Percentiles rank a stretch among this genome's conserved stretches.
Conservation (phyloP, 1,140 invertebrate genomes). For the Macrotrachela quadricornifera region DNA sequence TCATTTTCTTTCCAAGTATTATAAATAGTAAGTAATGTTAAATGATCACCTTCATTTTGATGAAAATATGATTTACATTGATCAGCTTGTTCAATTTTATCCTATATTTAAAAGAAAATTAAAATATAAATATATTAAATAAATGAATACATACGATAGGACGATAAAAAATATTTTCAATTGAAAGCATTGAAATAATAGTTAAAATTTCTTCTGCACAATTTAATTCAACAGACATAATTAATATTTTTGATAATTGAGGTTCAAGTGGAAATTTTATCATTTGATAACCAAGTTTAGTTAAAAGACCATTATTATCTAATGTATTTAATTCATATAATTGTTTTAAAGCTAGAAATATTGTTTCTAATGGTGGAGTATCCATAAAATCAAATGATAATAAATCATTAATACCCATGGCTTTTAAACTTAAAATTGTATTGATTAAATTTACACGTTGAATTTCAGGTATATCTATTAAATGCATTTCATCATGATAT, state of each 20-base stretch:
- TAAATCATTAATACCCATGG: constrained; percentile 62
- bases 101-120: constrained; percentile 39
- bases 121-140: no score
- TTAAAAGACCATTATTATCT: constrained; percentile 87
- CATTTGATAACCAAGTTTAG: constrained; percentile 86
- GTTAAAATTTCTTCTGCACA: constrained; percentile 90
- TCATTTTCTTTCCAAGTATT: constrained; percentile 80
- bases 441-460: constrained; percentile 27
- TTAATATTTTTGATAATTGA: constrained; percentile 93
- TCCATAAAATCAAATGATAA: constrained; percentile 97
- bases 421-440: constrained; percentile 28
- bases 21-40: constrained; percentile 83
- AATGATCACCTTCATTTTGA: constrained; percentile 69
- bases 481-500: constrained; percentile 88
- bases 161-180: constrained; percentile 91
- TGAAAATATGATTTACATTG: constrained; percentile 54
- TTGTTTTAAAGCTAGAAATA: constrained; percentile 80
- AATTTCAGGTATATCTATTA: constrained; percentile 77
- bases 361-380: constrained; percentile 84
- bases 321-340: constrained; percentile 89
- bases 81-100: constrained; percentile 88
- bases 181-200: constrained; percentile 91
- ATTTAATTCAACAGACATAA: constrained; percentile 91
- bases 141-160: constrained; percentile 55
- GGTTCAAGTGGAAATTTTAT: constrained; percentile 96